A percentile compares a stretch with the other conserved stretches of the same genome.
Conservation (phyloP, 2,797 vertebrate genomes). For the Sebastiscus tertius region DNA sequence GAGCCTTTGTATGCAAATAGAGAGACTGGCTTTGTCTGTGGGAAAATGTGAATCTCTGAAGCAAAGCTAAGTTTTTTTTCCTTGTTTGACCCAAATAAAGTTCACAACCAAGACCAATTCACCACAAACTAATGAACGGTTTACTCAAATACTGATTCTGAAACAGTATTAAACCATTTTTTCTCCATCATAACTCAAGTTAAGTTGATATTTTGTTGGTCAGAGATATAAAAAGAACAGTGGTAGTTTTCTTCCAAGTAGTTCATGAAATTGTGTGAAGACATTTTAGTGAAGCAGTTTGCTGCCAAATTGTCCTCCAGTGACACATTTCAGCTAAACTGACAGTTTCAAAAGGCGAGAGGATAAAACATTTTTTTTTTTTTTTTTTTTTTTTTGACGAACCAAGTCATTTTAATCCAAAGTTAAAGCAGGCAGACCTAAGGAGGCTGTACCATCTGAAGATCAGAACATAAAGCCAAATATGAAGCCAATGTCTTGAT, state of each 20-base stretch:
- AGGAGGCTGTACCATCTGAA: conserved; percentile 1
- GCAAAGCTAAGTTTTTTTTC: not conserved
- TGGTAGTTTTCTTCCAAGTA: not conserved
- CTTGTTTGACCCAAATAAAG: not conserved
- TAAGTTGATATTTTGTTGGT: not conserved
- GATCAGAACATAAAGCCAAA: not conserved
- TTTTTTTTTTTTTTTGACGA: not conserved
- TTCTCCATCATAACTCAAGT: not conserved
- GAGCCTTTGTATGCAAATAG: conserved; percentile 68
- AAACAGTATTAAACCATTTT: not conserved
- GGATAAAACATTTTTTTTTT: not conserved
- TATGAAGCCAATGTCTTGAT: conserved; percentile 11
- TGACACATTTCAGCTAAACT: conserved; percentile 1
- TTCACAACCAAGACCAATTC: not conserved
- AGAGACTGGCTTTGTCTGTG: conserved; percentile 18
- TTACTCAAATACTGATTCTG: not conserved
- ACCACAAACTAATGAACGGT: not conserved
- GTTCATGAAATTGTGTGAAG: not conserved
- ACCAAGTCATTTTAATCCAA: not conserved
- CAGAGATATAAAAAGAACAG: not conserved
- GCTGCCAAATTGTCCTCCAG: conserved; percentile 2
- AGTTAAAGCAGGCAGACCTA: conserved; percentile 1
- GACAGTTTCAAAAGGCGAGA: not conserved
- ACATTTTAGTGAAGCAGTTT: not conserved
- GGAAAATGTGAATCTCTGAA: conserved; percentile 22